Evolutionary conservation across 2,888 invertebrate species (phyloP), one percentile per base, ranked within the genome.

Genomic region (Didymodactylos carnosus): DNA sequence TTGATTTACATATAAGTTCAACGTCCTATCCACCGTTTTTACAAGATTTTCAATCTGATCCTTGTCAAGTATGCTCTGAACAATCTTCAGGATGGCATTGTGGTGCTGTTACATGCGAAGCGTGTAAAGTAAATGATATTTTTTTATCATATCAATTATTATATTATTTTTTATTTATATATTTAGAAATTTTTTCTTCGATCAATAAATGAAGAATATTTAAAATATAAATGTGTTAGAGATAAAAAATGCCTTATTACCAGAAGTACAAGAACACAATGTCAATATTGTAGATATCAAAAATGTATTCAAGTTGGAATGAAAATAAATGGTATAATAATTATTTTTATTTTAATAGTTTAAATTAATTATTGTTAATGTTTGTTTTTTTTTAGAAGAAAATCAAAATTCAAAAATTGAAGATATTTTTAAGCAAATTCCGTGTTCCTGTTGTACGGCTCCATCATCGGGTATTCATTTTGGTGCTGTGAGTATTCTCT

Each of bases 401-500:
- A 35, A 7, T 35, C 35, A 19, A 35, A 73, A 70, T 70, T 71
- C 71, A 14, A 71, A 51, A 13, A 71, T 74, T 19, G 70, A 53
- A 41, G 74, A 74, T 19, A 69, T 74, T n/a, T 74, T 74, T 35
- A 74, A 74, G 27, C 35, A 53, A 23, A 53, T 74, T 39, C 71
- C 74, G 27, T 74, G 74, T 71, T 43, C 62, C 43, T 71, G 71
- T 27, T 74, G 74, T 35, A 62, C 62, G 43, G 41, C 62, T 11
- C 71, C 74, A 40, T 71, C 74, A 25, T 74, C 74, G 43, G 74
- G 74, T 13, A 74, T 74, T 39, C 74, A 74, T 71, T 74, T 74
- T 69, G 74, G 74, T 43, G 62, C 74, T 3, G 71, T 71, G 23
- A 49, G 4, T 49, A n/a, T 49, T 49, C 23, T 49, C 23, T n/a